A percentile compares a stretch with the other conserved stretches of the same genome.
Conservation (phyloP, 2,113 vertebrate species). For the Rhegmatorhina hoffmannsi region DNA sequence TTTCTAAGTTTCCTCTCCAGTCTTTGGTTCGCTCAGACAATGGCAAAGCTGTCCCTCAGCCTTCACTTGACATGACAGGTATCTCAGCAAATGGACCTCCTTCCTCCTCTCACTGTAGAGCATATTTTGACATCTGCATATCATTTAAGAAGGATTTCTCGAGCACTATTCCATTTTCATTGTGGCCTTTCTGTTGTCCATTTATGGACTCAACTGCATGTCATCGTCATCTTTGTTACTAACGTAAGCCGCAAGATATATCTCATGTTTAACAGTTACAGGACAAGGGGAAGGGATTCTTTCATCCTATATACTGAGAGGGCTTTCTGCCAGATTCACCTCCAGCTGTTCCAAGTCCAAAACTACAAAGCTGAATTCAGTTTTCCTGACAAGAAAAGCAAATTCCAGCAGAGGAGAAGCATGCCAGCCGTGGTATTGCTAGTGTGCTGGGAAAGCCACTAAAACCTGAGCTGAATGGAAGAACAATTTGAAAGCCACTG, state of each 20-base stretch:
- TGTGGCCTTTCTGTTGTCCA: neutral
- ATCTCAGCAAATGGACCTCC: neutral
- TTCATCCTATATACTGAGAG: neutral
- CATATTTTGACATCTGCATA: constrained; percentile 12
- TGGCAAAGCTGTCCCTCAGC: neutral
- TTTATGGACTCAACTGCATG: neutral
- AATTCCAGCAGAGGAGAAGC: constrained; percentile 42
- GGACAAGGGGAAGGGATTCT: neutral
- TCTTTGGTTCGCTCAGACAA: neutral
- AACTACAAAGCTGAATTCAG: constrained; percentile 20
- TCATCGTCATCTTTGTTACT: neutral
- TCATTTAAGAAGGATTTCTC: constrained; percentile 5
- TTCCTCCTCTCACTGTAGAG: neutral
- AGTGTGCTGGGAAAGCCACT: constrained; percentile 62
- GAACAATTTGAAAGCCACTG: constrained; percentile 23
- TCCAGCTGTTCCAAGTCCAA: constrained; percentile 22
- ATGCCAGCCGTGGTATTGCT: constrained; percentile 36
- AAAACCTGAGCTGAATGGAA: constrained; percentile 3
- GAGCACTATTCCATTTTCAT: constrained; percentile 1
- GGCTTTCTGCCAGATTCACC: constrained; percentile 20
- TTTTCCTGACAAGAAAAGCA: constrained; percentile 59
- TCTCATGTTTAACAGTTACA: neutral
- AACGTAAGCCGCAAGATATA: neutral
- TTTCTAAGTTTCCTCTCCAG: neutral
- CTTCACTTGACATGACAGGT: neutral